phyloP scores from a whole-genome alignment of 1,140 invertebrate species.

The Zaprionus tsacasi region DNA sequence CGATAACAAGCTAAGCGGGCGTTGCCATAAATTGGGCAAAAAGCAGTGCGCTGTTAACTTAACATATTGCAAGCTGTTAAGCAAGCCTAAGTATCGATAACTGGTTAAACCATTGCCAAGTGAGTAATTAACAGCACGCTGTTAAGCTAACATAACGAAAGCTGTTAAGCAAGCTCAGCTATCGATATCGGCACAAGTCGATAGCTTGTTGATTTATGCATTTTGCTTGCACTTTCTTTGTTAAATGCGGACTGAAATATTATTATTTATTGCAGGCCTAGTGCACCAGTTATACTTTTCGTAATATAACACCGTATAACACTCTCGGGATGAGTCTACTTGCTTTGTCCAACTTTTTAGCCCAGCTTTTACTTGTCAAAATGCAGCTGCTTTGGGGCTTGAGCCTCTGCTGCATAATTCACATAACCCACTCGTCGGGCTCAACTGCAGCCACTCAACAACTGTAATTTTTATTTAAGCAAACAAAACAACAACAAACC shows the following conservation, averaged over 20 bases:
- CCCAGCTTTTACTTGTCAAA: slow-evolving; percentile 23
- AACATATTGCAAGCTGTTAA: background rate
- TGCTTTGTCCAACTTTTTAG: background rate
- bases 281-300: background rate
- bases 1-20: slow-evolving; percentile 5
- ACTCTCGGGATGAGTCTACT: background rate
- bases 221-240: background rate
- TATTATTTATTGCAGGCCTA: slow-evolving; percentile 3
- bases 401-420: slow-evolving; percentile 35
- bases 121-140: background rate
- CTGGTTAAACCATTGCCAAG: background rate
- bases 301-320: background rate
- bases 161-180: background rate
- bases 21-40: background rate
- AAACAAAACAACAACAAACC: slow-evolving; percentile 43
- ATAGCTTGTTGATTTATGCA: background rate
- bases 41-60: slow-evolving; percentile 6
- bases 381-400: slow-evolving; percentile 26
- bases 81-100: background rate
- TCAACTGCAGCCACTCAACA: slow-evolving; percentile 49
- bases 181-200: background rate
- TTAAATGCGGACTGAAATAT: background rate
- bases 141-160: slow-evolving; percentile 1
- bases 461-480: slow-evolving; percentile 75
- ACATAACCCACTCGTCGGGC: slow-evolving; percentile 29